These are phyloP conservation scores for Thunnus maccoyii DNA, from an alignment of 2,113 vertebrate genomes.

Conservation along the genomic window DNA sequence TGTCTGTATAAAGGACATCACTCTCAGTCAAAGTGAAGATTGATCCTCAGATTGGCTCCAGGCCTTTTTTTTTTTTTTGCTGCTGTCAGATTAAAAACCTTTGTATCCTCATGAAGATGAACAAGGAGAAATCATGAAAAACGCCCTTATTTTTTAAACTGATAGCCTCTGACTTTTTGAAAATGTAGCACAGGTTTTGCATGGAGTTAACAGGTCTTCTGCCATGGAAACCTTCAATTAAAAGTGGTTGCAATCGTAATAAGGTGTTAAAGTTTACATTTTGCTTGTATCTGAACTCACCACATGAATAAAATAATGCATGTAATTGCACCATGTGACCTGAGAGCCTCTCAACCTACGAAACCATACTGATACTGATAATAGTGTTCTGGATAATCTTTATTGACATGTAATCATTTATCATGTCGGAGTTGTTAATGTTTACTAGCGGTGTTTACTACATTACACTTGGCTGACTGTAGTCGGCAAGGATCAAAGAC, in stretches of 20 bases:
- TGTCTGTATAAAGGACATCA: slow-evolving; percentile 38
- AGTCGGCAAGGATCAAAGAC: background rate
- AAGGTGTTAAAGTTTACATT: too few species aligned
- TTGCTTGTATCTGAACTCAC: background rate
- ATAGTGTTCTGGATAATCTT: slow-evolving; percentile 38
- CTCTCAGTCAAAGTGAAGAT: slow-evolving; percentile 23
- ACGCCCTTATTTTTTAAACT: slow-evolving; percentile 3
- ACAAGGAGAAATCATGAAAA: slow-evolving; percentile 6
- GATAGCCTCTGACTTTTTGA: background rate
- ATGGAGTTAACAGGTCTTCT: too few species aligned
- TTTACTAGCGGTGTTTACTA: slow-evolving; percentile 34
- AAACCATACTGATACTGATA: background rate
- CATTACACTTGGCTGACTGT: background rate
- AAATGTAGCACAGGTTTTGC: slow-evolving; percentile 8
- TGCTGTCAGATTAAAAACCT: slow-evolving; percentile 42
- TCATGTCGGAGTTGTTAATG: slow-evolving; percentile 41
- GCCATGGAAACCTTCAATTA: too few species aligned
- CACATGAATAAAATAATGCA: background rate
- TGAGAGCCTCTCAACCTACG: background rate
- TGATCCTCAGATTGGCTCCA: slow-evolving; percentile 44
- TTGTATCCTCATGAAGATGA: slow-evolving; percentile 1
- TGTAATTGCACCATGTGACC: background rate
- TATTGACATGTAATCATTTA: slow-evolving; percentile 9
- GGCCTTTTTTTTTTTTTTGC: slow-evolving; percentile 7
- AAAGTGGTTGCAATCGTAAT: background rate